phyloP scores from a whole-genome alignment of 2,113 vertebrate species.

The Nicator chloris region DNA sequence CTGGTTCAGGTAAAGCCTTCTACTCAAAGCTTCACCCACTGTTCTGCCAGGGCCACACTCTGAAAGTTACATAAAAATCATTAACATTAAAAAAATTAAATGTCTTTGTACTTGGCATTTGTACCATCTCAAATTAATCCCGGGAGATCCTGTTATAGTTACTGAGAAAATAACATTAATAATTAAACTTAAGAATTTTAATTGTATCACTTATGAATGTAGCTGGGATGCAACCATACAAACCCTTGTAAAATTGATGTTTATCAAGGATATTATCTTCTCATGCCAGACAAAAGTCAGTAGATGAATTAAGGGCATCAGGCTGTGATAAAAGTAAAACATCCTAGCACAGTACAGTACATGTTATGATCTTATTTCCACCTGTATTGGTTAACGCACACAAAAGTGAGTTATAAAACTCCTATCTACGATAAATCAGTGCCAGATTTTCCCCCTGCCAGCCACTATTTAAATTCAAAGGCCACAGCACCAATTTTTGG shows the following conservation, averaged over 20 bases:
- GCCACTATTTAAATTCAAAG: not conserved
- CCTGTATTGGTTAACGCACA: not conserved
- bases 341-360: not conserved
- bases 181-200: not conserved
- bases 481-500: not conserved
- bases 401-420: not conserved
- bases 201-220: not conserved
- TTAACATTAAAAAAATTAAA: constrained; percentile 7
- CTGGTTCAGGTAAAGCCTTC: not conserved
- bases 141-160: not conserved
- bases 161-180: not conserved
- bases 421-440: not conserved
- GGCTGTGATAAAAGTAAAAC: not conserved
- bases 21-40: not conserved
- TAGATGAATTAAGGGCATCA: not conserved
- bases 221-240: not conserved
- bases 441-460: not conserved
- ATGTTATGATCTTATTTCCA: not conserved
- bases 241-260: not conserved
- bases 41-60: accelerated
- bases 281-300: not conserved
- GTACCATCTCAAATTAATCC: not conserved
- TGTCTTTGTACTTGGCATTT: constrained; percentile 7
- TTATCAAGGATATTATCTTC: not conserved
- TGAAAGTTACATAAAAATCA: not conserved